Base-by-base conservation (phyloP, 2,888 invertebrate genomes). In the Acrocyrtus sp. region DNA sequence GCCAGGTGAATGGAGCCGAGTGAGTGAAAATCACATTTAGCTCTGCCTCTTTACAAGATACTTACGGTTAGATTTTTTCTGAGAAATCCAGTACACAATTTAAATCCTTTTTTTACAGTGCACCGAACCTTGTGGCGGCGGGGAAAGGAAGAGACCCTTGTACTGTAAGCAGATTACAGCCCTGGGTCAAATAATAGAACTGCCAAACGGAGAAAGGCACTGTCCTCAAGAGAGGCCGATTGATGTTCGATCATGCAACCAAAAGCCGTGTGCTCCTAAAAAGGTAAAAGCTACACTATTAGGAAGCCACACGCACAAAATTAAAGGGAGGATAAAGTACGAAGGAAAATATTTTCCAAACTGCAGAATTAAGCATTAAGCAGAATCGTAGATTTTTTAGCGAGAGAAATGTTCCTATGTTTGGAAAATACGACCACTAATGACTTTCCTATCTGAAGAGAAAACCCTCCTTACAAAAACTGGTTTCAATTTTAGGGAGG, bases 81-180 rank as follows among this genome's bases (percentile, higher is more conserved):
- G n/a, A n/a, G n/a, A n/a, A n/a, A n/a, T n/a, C n/a, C n/a, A n/a
- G n/a, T n/a, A n/a, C n/a, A n/a, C n/a, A n/a, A n/a, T n/a, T n/a
- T n/a, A n/a, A n/a, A n/a, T n/a, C n/a, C n/a, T n/a, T n/a, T n/a
- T n/a, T 75, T 76, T 79, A 8, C 83, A 94, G 85, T 98, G 98
- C 84, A 93, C 94, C 15, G 93, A 92, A 83, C 89, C 93, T n/a
- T 98, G 98, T 83, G 96, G 96, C 0, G 93, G 93, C 15, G 98
- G 98, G 0, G 87, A 92, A 61, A 95, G 96, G 84, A 91, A 90
- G 61, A 89, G 98, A 79, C 34, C 66, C 1, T 90, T 92, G 45
- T 84, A 86, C 54, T 98, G 98, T 85, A 94, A 95, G 83, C 95
- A 96, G 85, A 90, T 94, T 76, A 93, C 95, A 90, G 94, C 95